Percentiles rank a stretch among this genome's conserved stretches.
Evolutionary conservation across 2,113 vertebrate species (phyloP).

Genomic region (Amphiprion percula): DNA sequence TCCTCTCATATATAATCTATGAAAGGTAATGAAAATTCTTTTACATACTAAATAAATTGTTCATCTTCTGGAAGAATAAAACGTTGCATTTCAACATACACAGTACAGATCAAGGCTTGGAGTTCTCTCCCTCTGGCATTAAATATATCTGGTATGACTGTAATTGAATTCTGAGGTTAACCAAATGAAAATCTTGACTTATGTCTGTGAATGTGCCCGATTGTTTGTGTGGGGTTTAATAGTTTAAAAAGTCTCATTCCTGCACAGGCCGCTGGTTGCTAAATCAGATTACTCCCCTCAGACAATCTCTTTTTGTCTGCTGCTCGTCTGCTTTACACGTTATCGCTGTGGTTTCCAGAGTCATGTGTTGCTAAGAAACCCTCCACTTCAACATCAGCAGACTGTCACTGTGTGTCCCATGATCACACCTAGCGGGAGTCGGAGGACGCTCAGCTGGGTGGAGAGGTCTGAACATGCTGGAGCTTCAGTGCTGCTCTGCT

Average conservation of each 20-base stretch:
- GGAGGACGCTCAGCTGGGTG: neutral
- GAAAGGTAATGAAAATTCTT: slow-evolving; percentile 26
- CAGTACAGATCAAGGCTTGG: slow-evolving; percentile 38
- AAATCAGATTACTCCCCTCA: slow-evolving; percentile 82
- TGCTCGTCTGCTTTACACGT: slow-evolving; percentile 69
- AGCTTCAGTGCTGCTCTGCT: slow-evolving; percentile 12
- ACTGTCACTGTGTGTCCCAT: slow-evolving; percentile 62
- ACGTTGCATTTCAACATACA: slow-evolving; percentile 8
- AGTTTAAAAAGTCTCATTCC: slow-evolving; percentile 71
- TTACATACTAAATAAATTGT: slow-evolving; percentile 26
- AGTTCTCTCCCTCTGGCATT: slow-evolving; percentile 36
- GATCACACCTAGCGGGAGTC: slow-evolving; percentile 62
- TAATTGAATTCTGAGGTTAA: slow-evolving; percentile 63
- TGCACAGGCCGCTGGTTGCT: slow-evolving; percentile 60
- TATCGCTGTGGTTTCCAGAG: slow-evolving; percentile 78
- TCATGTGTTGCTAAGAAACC: slow-evolving; percentile 75
- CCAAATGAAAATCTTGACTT: slow-evolving; percentile 72
- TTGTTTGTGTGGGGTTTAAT: slow-evolving; percentile 74
- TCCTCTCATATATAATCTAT: slow-evolving; percentile 33
- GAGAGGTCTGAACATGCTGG: slow-evolving; percentile 1
- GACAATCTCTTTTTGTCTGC: slow-evolving; percentile 80
- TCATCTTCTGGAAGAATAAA: slow-evolving; percentile 18
- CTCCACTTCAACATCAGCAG: slow-evolving; percentile 66
- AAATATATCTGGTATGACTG: slow-evolving; percentile 73
- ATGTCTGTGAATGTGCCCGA: slow-evolving; percentile 77